Evolutionary conservation across 2,797 vertebrate genomes (phyloP).

Genomic region (Siniperca obscura): DNA sequence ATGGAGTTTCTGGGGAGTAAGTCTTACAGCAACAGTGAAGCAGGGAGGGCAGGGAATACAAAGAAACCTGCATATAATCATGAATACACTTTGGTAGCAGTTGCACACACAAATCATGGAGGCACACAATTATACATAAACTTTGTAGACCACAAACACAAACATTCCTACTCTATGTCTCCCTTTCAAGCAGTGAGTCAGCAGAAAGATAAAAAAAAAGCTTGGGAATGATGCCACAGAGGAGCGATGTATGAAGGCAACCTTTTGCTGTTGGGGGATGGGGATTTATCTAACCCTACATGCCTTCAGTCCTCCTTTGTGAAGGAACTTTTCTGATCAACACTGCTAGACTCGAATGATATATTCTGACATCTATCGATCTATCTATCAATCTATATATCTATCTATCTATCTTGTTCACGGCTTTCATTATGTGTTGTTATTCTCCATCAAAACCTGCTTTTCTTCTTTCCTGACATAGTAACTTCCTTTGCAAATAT

Average conservation of each 20-base stretch:
- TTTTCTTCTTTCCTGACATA: conserved; percentile 21
- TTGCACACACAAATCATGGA: background rate
- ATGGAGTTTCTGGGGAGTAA: conserved; percentile 26
- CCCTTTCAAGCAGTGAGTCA: conserved; percentile 17
- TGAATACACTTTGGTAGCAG: conserved; percentile 7
- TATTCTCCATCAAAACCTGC: background rate
- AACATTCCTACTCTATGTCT: background rate
- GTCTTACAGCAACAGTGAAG: background rate
- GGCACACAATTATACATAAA: conserved; percentile 17
- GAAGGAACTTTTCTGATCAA: conserved; percentile 7
- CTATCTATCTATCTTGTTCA: background rate
- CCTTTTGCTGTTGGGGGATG: conserved; percentile 43
- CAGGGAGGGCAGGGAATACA: conserved; percentile 8
- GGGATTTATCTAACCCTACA: conserved; percentile 50
- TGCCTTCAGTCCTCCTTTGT: conserved; percentile 40
- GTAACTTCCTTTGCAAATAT: conserved; percentile 29
- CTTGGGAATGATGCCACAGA: conserved; percentile 25
- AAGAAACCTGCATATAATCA: conserved; percentile 19
- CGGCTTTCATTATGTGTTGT: conserved; percentile 5
- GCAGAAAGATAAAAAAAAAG: conserved; percentile 12
- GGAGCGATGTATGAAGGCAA: conserved; percentile 17
- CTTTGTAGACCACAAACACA: conserved; percentile 1
- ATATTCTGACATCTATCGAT: background rate
- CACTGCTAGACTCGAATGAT: background rate
- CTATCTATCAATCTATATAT: background rate